These are phyloP conservation scores for Columba janthina DNA, from an alignment of 2,113 vertebrate genomes.

Conservation along the genomic window DNA sequence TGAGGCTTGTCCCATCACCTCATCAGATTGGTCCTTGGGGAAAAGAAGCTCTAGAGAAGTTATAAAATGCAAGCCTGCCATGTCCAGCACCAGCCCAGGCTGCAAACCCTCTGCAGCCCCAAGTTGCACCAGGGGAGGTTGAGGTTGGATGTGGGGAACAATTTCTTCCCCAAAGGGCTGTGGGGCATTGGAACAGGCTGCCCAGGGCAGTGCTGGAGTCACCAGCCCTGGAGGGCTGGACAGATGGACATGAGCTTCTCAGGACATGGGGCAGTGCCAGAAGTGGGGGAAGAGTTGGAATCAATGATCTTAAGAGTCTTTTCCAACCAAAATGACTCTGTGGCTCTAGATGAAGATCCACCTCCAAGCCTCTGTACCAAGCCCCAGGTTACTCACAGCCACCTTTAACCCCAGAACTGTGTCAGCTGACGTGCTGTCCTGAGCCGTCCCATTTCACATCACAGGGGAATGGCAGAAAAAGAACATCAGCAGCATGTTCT, in stretches of 20 bases:
- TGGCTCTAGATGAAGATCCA: too few relatives aligned
- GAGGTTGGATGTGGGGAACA: too few relatives aligned
- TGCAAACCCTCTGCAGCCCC: not conserved
- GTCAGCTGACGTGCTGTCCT: not conserved
- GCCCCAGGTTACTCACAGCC: not conserved
- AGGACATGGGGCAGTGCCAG: too few relatives aligned
- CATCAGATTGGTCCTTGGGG: not conserved
- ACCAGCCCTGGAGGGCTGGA: too few relatives aligned
- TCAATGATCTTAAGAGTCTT: too few relatives aligned
- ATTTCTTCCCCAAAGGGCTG: too few relatives aligned
- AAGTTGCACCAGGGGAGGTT: too few relatives aligned
- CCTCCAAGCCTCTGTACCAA: not conserved
- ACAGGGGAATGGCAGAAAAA: not conserved
- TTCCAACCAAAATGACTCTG: too few relatives aligned
- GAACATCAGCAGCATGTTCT: not conserved
- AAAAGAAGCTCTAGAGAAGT: not conserved
- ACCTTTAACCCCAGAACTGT: not conserved
- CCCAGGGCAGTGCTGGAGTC: too few relatives aligned
- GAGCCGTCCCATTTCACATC: not conserved
- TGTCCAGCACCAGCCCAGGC: not conserved
- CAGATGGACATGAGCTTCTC: too few relatives aligned
- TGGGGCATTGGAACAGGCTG: too few relatives aligned
- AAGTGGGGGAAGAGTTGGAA: too few relatives aligned
- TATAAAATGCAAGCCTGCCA: not conserved
- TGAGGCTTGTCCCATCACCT: not conserved